Base-by-base conservation (phyloP, 2,797 vertebrate genomes). In the Scolopax rusticola region DNA sequence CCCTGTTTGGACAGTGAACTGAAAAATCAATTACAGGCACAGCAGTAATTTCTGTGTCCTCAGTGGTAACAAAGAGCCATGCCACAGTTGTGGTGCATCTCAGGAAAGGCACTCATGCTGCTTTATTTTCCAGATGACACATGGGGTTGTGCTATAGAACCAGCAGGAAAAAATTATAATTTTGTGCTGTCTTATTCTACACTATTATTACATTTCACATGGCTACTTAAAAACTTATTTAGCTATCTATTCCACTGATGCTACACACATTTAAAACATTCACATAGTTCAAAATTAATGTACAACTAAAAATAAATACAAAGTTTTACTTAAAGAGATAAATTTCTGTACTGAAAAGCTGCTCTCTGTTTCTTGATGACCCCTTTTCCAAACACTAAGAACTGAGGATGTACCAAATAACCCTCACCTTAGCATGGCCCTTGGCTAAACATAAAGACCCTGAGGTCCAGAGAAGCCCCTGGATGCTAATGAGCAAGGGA, bases 11-110 rank as follows among this genome's bases (percentile, higher is more conserved):
- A 48, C 21, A 92, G 68, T 54, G 71, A 94, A 94, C 43, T 57
- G 65, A 94, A 96, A 96, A 93, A 96, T 92, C 89, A 95, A 93
- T 94, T 96, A 87, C 68, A 83, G 86, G 75, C 95, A 85, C 63
- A 94, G 93, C 53, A 87, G 95, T 85, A 80, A 90, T 60, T 94
- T 33, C 82, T 84, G 45, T 75, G 67, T 95, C 90, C 60, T 96
- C 84, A 51, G 30, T 75, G 45, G 56, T 89, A 71, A 92, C 84
- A 87, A 82, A 53, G 63, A 94, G 57, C 70, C 56, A 79, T 33
- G 56, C 64, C 69, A 84, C 41, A 47, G 68, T 64, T 80, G 68
- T 43, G 47, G 47, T 63, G 8, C 75, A 79, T 70, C 77, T 95
- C 77, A 87, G 48, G 53, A 94, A 95, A 79, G 75, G 41, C 48